These are phyloP conservation scores for Busarellus nigricollis DNA, from an alignment of 2,797 vertebrate species.

Conservation along the genomic window DNA sequence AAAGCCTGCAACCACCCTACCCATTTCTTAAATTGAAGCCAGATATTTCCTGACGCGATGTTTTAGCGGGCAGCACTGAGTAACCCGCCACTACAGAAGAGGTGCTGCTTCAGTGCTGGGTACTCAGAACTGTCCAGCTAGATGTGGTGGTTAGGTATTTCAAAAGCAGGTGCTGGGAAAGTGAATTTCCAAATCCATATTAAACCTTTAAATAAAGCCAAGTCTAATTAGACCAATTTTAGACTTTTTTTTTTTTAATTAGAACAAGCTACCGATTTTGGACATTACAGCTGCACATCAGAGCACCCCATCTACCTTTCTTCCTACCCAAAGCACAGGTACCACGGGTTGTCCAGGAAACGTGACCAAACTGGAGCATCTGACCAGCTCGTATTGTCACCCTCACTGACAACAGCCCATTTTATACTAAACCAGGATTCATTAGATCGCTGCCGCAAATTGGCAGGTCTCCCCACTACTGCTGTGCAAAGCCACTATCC, in stretches of 20 bases:
- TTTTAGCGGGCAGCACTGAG: not conserved
- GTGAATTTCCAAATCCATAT: not conserved
- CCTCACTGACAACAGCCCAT: not conserved
- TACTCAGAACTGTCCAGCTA: not conserved
- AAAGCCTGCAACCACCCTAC: not conserved
- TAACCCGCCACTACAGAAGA: not conserved
- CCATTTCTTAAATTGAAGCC: fast-evolving
- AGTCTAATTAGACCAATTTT: not conserved
- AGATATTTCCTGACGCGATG: fast-evolving
- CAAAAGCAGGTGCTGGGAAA: not conserved
- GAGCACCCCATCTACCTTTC: not conserved
- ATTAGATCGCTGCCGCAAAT: not conserved
- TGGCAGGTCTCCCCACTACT: fast-evolving
- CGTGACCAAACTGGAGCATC: fast-evolving
- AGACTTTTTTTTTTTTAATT: not conserved
- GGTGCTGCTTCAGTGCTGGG: not conserved
- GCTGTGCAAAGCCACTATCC: not conserved
- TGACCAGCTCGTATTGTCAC: fast-evolving
- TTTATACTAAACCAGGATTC: not conserved
- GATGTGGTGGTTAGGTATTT: not conserved
- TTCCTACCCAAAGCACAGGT: not conserved
- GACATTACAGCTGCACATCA: not conserved
- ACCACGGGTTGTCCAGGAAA: fast-evolving
- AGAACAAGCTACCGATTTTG: not conserved
- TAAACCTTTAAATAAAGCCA: not conserved